Evolutionary conservation across 2,797 vertebrate genomes (phyloP), one percentile per base, ranked within the genome.

Genomic region (Amazonetta brasiliensis): DNA sequence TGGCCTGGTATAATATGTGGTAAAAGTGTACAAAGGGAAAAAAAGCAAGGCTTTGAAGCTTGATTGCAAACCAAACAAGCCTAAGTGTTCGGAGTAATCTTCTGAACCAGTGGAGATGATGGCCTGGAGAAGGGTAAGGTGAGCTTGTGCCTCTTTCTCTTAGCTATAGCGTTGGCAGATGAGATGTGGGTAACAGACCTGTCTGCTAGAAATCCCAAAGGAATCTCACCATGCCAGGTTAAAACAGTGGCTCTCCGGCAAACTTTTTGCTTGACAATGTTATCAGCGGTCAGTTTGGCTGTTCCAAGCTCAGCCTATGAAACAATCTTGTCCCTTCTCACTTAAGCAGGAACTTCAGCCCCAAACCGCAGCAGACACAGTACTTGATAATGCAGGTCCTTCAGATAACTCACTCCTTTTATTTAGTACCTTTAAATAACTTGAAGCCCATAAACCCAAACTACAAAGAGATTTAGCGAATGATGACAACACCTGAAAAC

Each of bases 351-450:
- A 88, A 10, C 67, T 82, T 87, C 10, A 84, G 59, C 66, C 79
- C 83, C 67, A 31, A 89, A 7, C 41, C 76, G 83, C 85, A 90
- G 87, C 81, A 89, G 63, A 59, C 84, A 81, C 79, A 87, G 46
- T 96, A 52, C 80, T 73, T 87, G 90, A 58, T 76, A 58, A 41
- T 78, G 90, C 81, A 91, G 77, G 37, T 77, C 76, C 80, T 92
- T 91, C 69, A 74, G 75, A 67, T 75, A 91, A 83, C 63, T 81
- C 67, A 71, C 83, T 96, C 89, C 75, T 94, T 94, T 84, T 73
- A 15, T 60, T 86, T 84, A 87, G 80, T 87, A 87, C 31, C 59
- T 94, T 96, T 43, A 94, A 97, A 80, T 96, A 82, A 91, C 81
- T 94, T 85, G 55, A 83, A 91, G 91, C 69, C 92, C 43, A 18